These are phyloP conservation scores for Drosophila pectinifera DNA, from an alignment of 1,140 invertebrate species.

Conservation along the genomic window DNA sequence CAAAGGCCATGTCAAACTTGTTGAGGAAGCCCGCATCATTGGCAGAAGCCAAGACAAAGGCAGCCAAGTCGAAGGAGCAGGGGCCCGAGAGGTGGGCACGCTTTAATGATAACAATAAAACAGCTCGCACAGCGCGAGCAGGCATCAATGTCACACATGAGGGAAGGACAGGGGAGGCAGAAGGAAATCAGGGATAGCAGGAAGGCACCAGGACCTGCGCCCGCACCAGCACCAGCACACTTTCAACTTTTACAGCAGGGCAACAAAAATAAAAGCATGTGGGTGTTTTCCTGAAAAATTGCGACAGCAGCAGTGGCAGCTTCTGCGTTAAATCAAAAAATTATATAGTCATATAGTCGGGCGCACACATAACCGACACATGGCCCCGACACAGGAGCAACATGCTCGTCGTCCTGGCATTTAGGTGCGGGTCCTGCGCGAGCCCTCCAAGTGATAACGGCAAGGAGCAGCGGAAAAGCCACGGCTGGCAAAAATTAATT, in stretches of 20 bases:
- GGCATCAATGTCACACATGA: conserved; percentile 75
- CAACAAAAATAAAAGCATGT: conserved; percentile 67
- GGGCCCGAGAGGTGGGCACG: conserved; percentile 61
- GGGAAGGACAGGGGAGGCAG: background rate
- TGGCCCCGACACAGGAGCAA: conserved; percentile 52
- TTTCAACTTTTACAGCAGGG: conserved; percentile 63
- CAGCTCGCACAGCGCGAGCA: conserved; percentile 59
- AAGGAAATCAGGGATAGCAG: conserved; percentile 1
- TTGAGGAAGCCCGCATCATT: conserved; percentile 70
- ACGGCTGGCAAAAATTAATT: conserved; percentile 82
- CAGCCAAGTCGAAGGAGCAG: conserved; percentile 47
- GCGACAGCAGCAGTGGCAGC: conserved; percentile 69
- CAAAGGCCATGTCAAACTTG: conserved; percentile 70
- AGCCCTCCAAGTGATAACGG: conserved; percentile 58
- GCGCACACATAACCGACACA: conserved; percentile 36
- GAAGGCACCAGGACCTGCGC: too few species aligned
- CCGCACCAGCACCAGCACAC: conserved; percentile 55
- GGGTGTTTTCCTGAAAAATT: conserved; percentile 77
- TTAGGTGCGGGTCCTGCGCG: conserved; percentile 39
- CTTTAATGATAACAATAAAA: conserved; percentile 84
- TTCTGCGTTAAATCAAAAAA: conserved; percentile 81
- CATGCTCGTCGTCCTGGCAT: conserved; percentile 53
- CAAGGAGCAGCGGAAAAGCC: conserved; percentile 50
- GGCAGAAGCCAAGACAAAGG: conserved; percentile 40
- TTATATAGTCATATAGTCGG: conserved; percentile 83